These are phyloP conservation scores for Leistus spinibarbis DNA, from an alignment of 2,888 invertebrate species.

Conservation along the genomic window DNA sequence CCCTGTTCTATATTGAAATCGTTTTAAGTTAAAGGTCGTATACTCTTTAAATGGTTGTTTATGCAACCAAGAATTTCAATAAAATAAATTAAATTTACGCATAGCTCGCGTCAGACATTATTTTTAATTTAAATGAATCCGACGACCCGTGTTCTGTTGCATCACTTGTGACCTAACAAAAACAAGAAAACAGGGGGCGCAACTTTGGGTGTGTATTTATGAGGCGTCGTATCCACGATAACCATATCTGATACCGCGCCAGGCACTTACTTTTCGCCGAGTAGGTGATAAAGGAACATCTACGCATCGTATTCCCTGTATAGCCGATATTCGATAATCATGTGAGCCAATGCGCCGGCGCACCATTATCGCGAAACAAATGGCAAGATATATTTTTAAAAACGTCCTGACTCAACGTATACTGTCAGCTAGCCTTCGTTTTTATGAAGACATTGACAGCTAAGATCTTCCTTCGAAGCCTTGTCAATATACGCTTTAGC, in stretches of 20 bases:
- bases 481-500: not conserved
- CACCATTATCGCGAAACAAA: slow-evolving; percentile 11
- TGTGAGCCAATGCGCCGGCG: slow-evolving; percentile 17
- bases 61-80: too few relatives aligned
- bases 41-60: too few relatives aligned
- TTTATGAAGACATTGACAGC: slow-evolving; percentile 37
- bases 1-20: too few relatives aligned
- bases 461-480: slow-evolving; percentile 11
- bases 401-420: slow-evolving; percentile 22
- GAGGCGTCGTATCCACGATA: slow-evolving; percentile 29
- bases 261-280: slow-evolving; percentile 25
- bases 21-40: too few relatives aligned
- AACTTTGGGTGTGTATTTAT: slow-evolving; percentile 16
- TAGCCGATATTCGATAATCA: slow-evolving; percentile 25
- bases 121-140: too few relatives aligned
- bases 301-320: slow-evolving; percentile 16
- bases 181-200: too few relatives aligned
- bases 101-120: too few relatives aligned
- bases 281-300: slow-evolving; percentile 34
- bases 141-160: too few relatives aligned
- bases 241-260: slow-evolving; percentile 31
- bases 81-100: too few relatives aligned
- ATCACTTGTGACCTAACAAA: too few relatives aligned
- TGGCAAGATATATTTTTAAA: slow-evolving; percentile 36
- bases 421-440: slow-evolving; percentile 27